Evolutionary conservation across 2,888 invertebrate genomes (phyloP).

Genomic region (Tinea semifulvella): DNA sequence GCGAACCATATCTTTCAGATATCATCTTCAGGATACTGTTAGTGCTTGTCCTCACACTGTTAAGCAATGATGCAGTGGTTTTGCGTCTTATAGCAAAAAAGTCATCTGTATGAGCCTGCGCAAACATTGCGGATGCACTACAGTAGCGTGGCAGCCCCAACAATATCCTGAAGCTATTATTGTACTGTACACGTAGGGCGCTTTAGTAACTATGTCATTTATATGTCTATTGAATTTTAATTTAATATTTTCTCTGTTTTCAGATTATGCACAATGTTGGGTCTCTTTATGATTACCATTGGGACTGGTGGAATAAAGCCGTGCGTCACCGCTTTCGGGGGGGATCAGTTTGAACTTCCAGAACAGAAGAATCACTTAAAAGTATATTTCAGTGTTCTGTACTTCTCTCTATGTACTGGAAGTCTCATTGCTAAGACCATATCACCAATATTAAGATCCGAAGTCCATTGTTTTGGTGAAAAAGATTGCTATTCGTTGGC

Average conservation of each 20-base stretch:
- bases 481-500: constrained; percentile 76
- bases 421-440: constrained; percentile 77
- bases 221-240: no score
- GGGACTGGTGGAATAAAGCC: constrained; percentile 88
- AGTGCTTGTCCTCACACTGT: no score
- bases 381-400: constrained; percentile 80
- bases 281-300: constrained; percentile 74
- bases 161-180: no score
- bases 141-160: no score
- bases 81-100: no score
- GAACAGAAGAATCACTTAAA: constrained; percentile 71
- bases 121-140: no score
- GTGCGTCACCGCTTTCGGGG: constrained; percentile 83
- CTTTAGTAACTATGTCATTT: no score
- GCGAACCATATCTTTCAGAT: no score
- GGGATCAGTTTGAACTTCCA: constrained; percentile 77
- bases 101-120: no score
- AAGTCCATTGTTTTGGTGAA: constrained; percentile 71
- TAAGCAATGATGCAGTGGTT: no score
- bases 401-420: constrained; percentile 73
- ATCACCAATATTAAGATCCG: constrained; percentile 77
- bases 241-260: constrained; percentile 23
- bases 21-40: no score
- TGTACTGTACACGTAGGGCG: no score
- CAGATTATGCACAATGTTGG: constrained; percentile 71